Conservation (phyloP, 2,113 vertebrate species). For the Chiloscyllium plagiosum region DNA sequence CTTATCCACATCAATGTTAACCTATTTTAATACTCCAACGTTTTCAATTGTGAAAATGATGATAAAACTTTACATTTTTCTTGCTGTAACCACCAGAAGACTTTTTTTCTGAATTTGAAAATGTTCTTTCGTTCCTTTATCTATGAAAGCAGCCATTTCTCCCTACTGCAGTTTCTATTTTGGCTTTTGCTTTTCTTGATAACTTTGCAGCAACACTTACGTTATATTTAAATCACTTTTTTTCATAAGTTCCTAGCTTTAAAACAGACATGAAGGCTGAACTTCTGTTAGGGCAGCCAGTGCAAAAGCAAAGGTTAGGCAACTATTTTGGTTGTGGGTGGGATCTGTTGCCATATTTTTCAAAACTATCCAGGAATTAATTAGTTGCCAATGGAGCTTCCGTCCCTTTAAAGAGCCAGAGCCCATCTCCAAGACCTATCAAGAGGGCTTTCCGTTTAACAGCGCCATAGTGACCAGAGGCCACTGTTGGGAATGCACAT, state of each 20-base stretch:
- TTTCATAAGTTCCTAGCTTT: background rate
- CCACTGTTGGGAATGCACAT: no score
- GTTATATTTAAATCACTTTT: background rate
- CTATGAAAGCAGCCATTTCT: background rate
- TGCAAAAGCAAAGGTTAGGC: no score
- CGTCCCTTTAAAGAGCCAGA: no score
- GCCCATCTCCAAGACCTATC: no score
- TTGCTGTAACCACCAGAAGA: background rate
- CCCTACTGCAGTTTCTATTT: background rate
- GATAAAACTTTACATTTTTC: background rate
- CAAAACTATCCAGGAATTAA: no score
- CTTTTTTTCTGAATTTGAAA: background rate
- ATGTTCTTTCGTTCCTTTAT: background rate
- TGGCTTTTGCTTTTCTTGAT: background rate
- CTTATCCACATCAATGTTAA: background rate
- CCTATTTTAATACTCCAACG: background rate
- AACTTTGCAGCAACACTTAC: background rate
- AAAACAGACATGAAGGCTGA: background rate
- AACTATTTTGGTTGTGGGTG: no score
- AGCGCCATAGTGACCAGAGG: no score
- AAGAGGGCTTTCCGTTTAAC: no score
- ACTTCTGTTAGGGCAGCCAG: no score
- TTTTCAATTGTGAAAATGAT: background rate
- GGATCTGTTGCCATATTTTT: no score
- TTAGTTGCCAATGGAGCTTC: no score